Evolutionary conservation across 92 coral and sea anemone species (phyloP).

Genomic region (Metridium senile): DNA sequence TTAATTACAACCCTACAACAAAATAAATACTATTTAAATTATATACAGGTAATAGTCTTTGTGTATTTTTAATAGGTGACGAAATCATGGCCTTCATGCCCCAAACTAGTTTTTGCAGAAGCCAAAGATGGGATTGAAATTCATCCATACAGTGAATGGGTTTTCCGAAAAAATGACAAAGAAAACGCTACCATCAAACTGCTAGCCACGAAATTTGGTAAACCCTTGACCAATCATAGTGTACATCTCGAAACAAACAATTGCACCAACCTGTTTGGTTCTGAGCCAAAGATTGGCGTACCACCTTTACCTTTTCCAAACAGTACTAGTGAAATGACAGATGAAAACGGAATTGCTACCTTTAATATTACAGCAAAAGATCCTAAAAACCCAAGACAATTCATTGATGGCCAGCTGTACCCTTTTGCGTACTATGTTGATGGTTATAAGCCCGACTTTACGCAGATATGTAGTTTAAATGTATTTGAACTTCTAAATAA

Average conservation of each 20-base stretch:
- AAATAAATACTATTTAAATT: too few species aligned
- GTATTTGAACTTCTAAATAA: constrained; percentile 22
- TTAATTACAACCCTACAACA: too few species aligned
- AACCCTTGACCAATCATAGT: constrained; percentile 23
- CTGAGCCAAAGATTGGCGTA: constrained; percentile 12
- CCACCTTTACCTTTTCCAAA: constrained; percentile 25
- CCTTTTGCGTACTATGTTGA: constrained; percentile 36
- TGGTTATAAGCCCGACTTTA: constrained; percentile 1
- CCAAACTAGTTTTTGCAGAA: too few species aligned
- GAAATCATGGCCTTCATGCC: too few species aligned
- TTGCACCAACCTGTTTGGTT: constrained; percentile 10
- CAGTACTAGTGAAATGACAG: constrained; percentile 10
- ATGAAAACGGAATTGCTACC: constrained; percentile 46
- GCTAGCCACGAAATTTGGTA: constrained; percentile 71
- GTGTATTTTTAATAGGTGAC: too few species aligned
- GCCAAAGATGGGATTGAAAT: constrained; percentile 63
- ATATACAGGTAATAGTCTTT: too few species aligned
- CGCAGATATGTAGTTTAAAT: constrained; percentile 22
- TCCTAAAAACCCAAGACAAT: constrained; percentile 59
- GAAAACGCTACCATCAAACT: constrained; percentile 40
- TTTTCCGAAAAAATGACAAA: constrained; percentile 47
- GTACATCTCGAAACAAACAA: constrained; percentile 24
- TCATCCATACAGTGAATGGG: constrained; percentile 63
- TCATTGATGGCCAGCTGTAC: constrained; percentile 74
- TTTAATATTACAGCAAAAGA: constrained; percentile 38